These are phyloP conservation scores for Rotaria sp. DNA, from an alignment of 2,888 invertebrate genomes.

Conservation along the genomic window DNA sequence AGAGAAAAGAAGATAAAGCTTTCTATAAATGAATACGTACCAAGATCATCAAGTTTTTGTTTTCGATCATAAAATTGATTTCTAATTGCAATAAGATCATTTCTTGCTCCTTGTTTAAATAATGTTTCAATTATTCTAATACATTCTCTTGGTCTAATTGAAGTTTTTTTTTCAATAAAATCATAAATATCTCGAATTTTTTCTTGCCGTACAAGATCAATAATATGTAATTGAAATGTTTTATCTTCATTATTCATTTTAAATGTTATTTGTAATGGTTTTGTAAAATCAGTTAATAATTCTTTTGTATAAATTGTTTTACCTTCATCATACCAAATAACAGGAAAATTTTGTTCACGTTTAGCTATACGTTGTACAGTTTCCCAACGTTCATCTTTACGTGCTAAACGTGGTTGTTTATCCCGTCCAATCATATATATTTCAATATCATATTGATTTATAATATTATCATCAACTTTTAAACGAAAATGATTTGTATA, in stretches of 20 bases:
- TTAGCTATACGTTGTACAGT: constrained; percentile 13
- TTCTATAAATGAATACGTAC: background rate
- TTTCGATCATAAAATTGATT: constrained; percentile 21
- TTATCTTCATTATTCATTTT: background rate
- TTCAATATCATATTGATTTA: constrained; percentile 23
- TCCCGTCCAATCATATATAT: constrained; percentile 4
- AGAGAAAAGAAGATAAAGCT: background rate
- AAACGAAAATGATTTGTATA: constrained; percentile 17
- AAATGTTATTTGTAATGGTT: constrained; percentile 27
- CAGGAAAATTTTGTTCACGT: constrained; percentile 9
- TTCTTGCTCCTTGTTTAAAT: constrained; percentile 21
- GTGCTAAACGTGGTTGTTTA: background rate
- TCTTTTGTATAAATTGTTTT: constrained; percentile 19
- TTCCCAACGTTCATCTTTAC: constrained; percentile 29
- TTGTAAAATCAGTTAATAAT: background rate
- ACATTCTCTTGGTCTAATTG: background rate
- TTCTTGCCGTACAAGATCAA: constrained; percentile 22
- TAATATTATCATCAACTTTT: background rate
- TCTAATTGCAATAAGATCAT: background rate
- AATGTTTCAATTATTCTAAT: constrained; percentile 10
- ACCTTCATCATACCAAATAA: constrained; percentile 26
- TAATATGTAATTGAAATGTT: background rate
- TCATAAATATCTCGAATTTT: constrained; percentile 18
- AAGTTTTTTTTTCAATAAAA: constrained; percentile 7
- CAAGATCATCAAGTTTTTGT: constrained; percentile 8